These are phyloP conservation scores for Enteromius fasciolatus DNA, from an alignment of 2,797 vertebrate genomes.

Conservation along the genomic window DNA sequence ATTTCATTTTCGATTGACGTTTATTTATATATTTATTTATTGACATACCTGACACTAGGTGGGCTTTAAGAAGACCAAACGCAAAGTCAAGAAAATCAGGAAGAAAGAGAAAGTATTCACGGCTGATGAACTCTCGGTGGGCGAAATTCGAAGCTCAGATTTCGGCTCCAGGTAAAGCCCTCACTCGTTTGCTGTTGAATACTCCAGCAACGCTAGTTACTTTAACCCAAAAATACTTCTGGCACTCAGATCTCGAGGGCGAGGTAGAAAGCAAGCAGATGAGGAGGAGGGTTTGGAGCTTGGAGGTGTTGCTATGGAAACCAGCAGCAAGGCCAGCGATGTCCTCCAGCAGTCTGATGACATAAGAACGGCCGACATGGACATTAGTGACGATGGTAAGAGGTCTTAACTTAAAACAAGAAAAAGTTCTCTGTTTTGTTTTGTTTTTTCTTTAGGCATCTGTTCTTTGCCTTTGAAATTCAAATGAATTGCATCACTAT, in stretches of 20 bases:
- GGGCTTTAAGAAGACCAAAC: constrained; percentile 88
- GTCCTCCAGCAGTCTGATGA: constrained; percentile 79
- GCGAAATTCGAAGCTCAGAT: constrained; percentile 79
- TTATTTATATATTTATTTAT: neutral
- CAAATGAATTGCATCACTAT: neutral
- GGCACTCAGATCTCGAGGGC: constrained; percentile 68
- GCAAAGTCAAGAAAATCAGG: constrained; percentile 86
- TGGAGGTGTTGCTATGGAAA: constrained; percentile 35
- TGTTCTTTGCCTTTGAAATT: constrained; percentile 9
- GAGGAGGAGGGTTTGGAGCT: constrained; percentile 50
- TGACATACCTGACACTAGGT: constrained; percentile 61
- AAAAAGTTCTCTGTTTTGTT: neutral
- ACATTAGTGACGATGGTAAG: constrained; percentile 86
- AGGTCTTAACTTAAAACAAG: neutral
- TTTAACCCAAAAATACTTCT: neutral
- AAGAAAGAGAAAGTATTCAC: constrained; percentile 81
- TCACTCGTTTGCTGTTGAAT: neutral
- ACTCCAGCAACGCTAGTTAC: neutral
- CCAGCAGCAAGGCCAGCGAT: neutral
- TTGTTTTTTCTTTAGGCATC: neutral
- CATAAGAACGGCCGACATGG: constrained; percentile 87
- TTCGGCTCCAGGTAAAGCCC: constrained; percentile 84
- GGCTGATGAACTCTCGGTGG: constrained; percentile 67
- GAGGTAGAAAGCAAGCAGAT: constrained; percentile 61
- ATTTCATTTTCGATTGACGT: neutral